Base-by-base conservation (phyloP, 1,140 invertebrate species). In the Charaxes varanes region DNA sequence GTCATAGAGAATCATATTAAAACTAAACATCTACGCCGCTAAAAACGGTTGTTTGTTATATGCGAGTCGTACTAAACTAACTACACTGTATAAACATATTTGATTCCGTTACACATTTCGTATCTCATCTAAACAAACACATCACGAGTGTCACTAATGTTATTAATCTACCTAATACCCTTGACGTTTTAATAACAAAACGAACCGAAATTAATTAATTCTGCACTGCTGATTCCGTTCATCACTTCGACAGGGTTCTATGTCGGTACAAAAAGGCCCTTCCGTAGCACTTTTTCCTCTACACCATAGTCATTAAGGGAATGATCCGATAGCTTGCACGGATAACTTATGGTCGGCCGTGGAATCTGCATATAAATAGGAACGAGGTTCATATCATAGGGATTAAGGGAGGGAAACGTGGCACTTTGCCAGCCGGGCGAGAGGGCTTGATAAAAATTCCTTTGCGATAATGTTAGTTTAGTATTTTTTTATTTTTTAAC, bases 291-390 rank as follows among this genome's bases (percentile, higher is more conserved):
- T 65, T 61, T 72, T 69, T 69, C 60, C 66, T 64, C 69, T 69
- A 70, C 66, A 64, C 60, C 55, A 34, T 66, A 56, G 65, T 72
- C 67, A 79, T 77, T 79, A 76, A 72, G 65, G 59, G 65, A 61
- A 69, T 77, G 72, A 77, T 77, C 70, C 72, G 62, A 59, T 61
- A 42, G 61, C 57, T 57, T 61, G 62, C 70, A 60, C 70, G 71
- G 67, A 74, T 80, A 80, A 80, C 72, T 80, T 80, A 80, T 77
- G 76, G 72, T 68, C 62, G 67, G 72, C 64, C 60, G 55, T 69
- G 68, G 63, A 77, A 80, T 80, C 72, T 80, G 72, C 76, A 80
- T 80, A 77, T 80, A 80, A 80, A 80, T 80, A 73, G 71, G 57
- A 71, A 62, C 62, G 68, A 62, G 68, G 62, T 68, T 62, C 53